Base-by-base conservation (phyloP, 1,140 invertebrate genomes). In the Papilio machaon region DNA sequence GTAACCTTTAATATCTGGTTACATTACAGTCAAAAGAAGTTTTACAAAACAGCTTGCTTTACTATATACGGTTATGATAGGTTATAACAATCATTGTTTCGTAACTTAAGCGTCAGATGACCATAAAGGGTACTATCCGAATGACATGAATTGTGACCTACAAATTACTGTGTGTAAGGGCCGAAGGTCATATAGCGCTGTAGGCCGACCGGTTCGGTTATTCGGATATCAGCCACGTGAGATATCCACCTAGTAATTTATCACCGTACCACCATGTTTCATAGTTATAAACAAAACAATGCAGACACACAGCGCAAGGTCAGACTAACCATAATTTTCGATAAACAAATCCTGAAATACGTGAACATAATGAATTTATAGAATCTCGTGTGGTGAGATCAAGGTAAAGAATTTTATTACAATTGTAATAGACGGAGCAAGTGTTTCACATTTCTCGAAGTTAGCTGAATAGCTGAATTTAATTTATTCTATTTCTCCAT, bases 281-380 rank as follows among this genome's bases (percentile, higher is more conserved):
- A 76, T 49, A 76, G n/a, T 54, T 49, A 49, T 49, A 76, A 76
- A 47, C 74, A 76, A 76, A 76, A 76, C 74, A 76, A 76, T 76
- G 74, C 46, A 76, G 43, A 49, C 47, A 47, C 11, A 8, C 19
- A 8, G 46, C 46, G 19, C 46, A 54, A 76, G 74, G 74, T 52
- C 74, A 23, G 23, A 35, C 47, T 76, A 52, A 76, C 74, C 46
- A 52, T 76, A 49, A 76, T 54, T 76, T 76, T 76, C 46, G 47
- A 76, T 76, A 76, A 76, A 76, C 74, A 76, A 76, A 76, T 76
- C 47, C 0, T 76, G 47, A 76, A 76, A 76, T 23, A 76, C 74
- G 74, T 54, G 74, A 35, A 76, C 74, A 76, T 76, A 52, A 52
- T 76, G 43, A 49, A 47, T 76, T 76, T 76, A 76, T 76, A 49